These are phyloP conservation scores for Eueremaeus valkanovi DNA, from an alignment of 2,888 invertebrate species.

Conservation along the genomic window DNA sequence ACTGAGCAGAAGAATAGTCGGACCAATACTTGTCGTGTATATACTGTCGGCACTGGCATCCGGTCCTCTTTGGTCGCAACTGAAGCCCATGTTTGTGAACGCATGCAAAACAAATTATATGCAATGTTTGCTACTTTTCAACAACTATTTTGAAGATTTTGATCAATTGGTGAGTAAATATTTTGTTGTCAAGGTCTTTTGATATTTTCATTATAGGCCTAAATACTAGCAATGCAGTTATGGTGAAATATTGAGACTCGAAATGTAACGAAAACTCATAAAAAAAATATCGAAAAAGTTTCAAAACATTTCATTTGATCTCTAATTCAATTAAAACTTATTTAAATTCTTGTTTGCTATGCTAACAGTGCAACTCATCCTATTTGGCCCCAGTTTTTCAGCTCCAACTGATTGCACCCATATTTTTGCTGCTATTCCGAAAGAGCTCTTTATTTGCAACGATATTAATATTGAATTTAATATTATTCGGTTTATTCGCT, in stretches of 20 bases:
- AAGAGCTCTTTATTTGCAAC: background rate
- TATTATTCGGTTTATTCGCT: background rate
- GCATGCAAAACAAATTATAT: background rate
- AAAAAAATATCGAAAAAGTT: too few species aligned
- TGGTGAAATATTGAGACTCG: too few species aligned
- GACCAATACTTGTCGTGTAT: background rate
- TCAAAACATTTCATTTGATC: too few species aligned
- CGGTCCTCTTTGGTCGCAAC: background rate
- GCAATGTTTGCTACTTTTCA: background rate
- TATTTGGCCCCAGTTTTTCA: background rate
- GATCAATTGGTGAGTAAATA: conserved; percentile 5
- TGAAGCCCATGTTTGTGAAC: background rate
- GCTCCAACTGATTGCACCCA: background rate
- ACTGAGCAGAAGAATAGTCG: background rate
- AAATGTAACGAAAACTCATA: too few species aligned
- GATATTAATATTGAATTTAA: too few species aligned
- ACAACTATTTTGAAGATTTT: background rate
- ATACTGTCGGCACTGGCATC: background rate
- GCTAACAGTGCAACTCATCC: background rate
- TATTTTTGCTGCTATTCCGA: background rate
- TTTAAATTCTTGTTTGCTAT: too few species aligned
- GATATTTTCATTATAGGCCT: too few species aligned
- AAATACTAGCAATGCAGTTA: too few species aligned
- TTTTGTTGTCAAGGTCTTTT: too few species aligned
- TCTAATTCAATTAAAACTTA: too few species aligned